Evolutionary conservation across 2,113 vertebrate genomes (phyloP), one percentile per base, ranked within the genome.

Genomic region (Agelaius tricolor): DNA sequence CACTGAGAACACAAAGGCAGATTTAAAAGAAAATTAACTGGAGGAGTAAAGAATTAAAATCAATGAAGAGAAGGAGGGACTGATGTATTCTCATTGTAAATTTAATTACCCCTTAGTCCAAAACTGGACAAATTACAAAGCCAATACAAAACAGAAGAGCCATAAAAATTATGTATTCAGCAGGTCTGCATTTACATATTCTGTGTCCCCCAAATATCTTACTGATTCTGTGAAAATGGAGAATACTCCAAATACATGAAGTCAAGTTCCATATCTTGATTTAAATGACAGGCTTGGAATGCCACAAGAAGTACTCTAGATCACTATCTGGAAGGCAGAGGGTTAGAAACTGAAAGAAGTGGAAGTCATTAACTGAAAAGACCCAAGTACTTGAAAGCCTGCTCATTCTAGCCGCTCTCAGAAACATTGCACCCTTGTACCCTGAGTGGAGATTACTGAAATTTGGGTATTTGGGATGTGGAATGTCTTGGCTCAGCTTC

Each of bases 61-160:
- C 86, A 81, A 39, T 35, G 52, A 95, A 93, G 51, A 46, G 46
- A 91, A 80, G 49, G 68, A 61, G 30, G 44, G 43, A 80, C 27
- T 77, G 68, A 87, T 54, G 89, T 35, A 84, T 65, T 93, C 59
- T 84, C 65, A 86, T 61, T 92, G 55, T 90, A 88, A 83, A 92
- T 94, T 94, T 87, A 94, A 94, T 86, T 95, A 92, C 61, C 27
- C 24, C 16, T 68, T 77, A 69, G 78, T 83, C 87, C 94, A 93
- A 93, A 43, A 63, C 33, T 57, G 72, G 85, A 93, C 77, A 90
- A 77, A 86, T 94, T 63, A 86, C 55, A 78, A 88, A 90, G 72
- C 65, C 75, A 90, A 69, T 67, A 58, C 43, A 91, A 94, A 90
- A 82, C 78, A 87, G 85, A 93, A 96, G 61, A 47, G 44, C 52